Evolutionary conservation across 2,113 vertebrate genomes (phyloP).

Genomic region (Pseudorasbora parva): DNA sequence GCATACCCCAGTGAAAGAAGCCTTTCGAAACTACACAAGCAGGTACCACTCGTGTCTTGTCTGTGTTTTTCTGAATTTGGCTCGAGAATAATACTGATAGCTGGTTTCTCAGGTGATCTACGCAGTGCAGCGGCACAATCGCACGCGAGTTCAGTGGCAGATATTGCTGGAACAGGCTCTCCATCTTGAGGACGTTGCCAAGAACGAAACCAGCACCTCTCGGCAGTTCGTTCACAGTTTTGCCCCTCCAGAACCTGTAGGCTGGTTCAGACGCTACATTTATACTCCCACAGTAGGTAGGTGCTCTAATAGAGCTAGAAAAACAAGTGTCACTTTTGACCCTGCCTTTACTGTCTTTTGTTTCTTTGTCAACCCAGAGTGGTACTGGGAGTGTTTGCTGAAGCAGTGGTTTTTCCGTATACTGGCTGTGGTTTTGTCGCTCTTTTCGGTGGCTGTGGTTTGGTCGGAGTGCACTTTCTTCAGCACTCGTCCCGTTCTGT

Average conservation of each 20-base stretch:
- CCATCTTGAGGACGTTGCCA: constrained; percentile 93
- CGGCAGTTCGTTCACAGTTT: constrained; percentile 91
- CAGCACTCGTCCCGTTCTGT: constrained; percentile 92
- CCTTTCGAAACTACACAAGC: constrained; percentile 94
- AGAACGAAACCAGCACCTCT: constrained; percentile 89
- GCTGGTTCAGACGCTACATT: constrained; percentile 85
- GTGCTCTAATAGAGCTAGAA: constrained; percentile 19
- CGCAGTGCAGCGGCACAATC: constrained; percentile 91
- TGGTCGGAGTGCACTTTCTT: constrained; percentile 99
- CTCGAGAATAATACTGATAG: neutral
- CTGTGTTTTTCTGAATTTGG: neutral
- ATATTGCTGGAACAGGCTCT: constrained; percentile 94
- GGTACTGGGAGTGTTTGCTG: constrained; percentile 97
- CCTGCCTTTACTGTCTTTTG: neutral
- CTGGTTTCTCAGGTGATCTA: constrained; percentile 85
- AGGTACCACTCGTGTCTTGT: constrained; percentile 72
- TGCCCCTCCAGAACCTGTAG: constrained; percentile 80
- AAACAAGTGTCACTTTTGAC: neutral
- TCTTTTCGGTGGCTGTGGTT: constrained; percentile 91
- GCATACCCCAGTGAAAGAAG: constrained; percentile 91
- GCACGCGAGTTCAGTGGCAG: constrained; percentile 94
- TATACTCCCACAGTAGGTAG: constrained; percentile 89
- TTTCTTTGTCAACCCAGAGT: constrained; percentile 81
- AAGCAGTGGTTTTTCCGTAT: constrained; percentile 88
- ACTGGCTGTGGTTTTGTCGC: constrained; percentile 84